These are phyloP conservation scores for Sinelater perroti DNA, from an alignment of 2,888 invertebrate species.

Conservation along the genomic window DNA sequence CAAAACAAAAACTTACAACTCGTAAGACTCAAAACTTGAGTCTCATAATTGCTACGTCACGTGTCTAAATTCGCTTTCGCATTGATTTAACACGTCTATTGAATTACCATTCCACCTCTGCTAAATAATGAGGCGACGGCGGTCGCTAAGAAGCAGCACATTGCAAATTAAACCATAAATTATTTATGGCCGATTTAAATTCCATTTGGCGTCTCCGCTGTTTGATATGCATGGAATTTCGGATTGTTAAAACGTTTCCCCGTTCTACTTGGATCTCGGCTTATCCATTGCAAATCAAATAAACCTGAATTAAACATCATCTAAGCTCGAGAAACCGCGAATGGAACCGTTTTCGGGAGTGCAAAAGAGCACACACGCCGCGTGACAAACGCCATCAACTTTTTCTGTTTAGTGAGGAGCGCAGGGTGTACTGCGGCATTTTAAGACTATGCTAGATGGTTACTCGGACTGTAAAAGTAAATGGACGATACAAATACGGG, in stretches of 20 bases:
- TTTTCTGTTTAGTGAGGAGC: no score
- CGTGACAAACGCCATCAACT: no score
- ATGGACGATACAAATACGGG: no score
- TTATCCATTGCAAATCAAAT: conserved; percentile 30
- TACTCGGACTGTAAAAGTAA: no score
- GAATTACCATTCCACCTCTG: neutral
- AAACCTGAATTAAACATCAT: conserved; percentile 30
- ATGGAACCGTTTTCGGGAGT: conserved; percentile 19
- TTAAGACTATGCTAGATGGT: no score
- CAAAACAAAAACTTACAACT: no score
- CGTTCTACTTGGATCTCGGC: conserved; percentile 23
- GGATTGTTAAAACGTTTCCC: conserved; percentile 34
- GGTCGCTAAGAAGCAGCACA: conserved; percentile 20
- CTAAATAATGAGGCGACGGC: conserved; percentile 11
- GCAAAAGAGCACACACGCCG: no score
- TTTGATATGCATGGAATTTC: conserved; percentile 42
- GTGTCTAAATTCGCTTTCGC: no score
- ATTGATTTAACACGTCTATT: conserved; percentile 1
- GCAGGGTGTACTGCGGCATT: no score
- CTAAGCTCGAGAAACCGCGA: conserved; percentile 20
- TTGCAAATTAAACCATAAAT: conserved; percentile 42
- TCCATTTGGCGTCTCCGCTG: conserved; percentile 40
- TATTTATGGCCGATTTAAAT: conserved; percentile 42
- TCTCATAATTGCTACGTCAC: no score
- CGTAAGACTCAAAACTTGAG: no score